Evolutionary conservation across 2,113 vertebrate species (phyloP), one percentile per base, ranked within the genome.

Genomic region (Porphyrio hochstetteri): DNA sequence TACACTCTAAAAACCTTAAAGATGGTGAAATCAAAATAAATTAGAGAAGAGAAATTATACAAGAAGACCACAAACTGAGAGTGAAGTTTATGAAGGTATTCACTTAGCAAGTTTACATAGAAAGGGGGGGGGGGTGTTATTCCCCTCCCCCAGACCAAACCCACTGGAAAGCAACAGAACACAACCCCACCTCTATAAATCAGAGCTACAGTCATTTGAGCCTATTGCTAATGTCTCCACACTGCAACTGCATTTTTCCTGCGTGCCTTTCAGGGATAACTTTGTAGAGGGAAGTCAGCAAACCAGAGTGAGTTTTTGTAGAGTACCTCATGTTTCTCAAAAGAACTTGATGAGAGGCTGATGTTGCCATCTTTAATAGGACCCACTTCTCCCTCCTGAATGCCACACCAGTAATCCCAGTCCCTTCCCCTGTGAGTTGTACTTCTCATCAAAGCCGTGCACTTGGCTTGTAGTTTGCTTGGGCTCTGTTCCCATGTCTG

Each of bases 21-120:
- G 25, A 35, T 42, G 4, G 2, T 90, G n/a, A 88, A 80, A 81
- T 77, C 21, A 59, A 92, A 96, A 80, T 77, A 69, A 93, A 65
- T 19, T 65, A 21, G 25, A 25, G 44, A 86, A 77, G 55, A 33
- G 14, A 78, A 86, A n/a, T 89, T 52, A 36, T 57, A 40, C 3
- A 11, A 71, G 57, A 16, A 68, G 23, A 69, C 20, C n/a, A 60
- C 33, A 81, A 75, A 67, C n/a, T 63, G 18, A 12, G 48, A 82
- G 56, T 75, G 78, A 55, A 85, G 70, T 74, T 65, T 2, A 42
- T 25, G 10, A 52, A 69, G 9, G 7, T 11, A 7, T 74, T 90
- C 15, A 25, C 52, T 61, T 75, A 33, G 11, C 33, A 48, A 14
- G 17, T 59, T 87, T 77, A 36, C 13, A n/a, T 11, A 53, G 17